A percentile compares a stretch with the other conserved stretches of the same genome.
These are phyloP conservation scores for Drosophila lacteicornis DNA, from an alignment of 1,140 invertebrate species.

Conservation along the genomic window DNA sequence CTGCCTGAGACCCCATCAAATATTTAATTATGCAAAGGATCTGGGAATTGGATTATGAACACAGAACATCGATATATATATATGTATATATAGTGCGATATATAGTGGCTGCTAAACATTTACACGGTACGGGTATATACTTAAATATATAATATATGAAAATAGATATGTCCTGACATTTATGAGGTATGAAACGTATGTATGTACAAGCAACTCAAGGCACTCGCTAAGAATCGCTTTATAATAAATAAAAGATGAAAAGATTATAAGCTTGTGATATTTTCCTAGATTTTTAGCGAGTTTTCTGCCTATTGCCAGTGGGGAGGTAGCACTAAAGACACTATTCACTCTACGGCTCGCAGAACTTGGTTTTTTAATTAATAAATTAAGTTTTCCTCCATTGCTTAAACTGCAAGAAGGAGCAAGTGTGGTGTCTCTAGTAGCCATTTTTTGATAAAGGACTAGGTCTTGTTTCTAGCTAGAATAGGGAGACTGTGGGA, in stretches of 20 bases:
- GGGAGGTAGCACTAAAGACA: no score
- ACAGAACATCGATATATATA: conserved; percentile 18
- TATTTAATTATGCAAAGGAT: background rate
- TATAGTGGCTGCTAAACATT: conserved; percentile 23
- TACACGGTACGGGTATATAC: conserved; percentile 10
- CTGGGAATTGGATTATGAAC: conserved; percentile 1
- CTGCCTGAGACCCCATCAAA: background rate
- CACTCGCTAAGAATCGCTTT: no score
- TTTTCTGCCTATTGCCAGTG: background rate
- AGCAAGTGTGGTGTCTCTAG: background rate
- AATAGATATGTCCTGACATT: background rate
- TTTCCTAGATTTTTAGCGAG: background rate
- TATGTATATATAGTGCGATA: conserved; percentile 14
- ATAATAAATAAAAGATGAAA: no score
- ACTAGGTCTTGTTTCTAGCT: background rate
- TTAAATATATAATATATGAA: conserved; percentile 1
- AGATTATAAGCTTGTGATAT: no score
- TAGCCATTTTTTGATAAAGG: no score
- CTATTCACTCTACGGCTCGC: no score
- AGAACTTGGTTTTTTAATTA: no score
- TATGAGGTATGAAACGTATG: background rate
- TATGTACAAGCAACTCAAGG: background rate
- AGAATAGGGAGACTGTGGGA: background rate
- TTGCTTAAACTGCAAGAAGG: background rate
- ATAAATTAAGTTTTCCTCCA: no score